Conservation (phyloP, 2,888 invertebrate genomes). For the Trilocha varians region DNA sequence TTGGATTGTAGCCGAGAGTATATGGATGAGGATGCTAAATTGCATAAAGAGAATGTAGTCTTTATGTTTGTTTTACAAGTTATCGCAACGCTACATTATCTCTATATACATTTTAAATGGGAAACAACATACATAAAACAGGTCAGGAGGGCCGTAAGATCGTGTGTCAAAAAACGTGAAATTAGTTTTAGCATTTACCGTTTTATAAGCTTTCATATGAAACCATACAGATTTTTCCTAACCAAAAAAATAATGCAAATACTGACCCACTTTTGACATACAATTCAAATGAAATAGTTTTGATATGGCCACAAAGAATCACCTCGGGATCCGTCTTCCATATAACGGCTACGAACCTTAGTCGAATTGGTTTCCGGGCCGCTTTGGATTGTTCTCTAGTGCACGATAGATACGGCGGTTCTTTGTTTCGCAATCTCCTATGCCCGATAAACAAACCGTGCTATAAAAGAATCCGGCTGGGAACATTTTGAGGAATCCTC, state of each 20-base stretch:
- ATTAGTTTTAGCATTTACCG: too few species aligned
- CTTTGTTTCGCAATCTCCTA: slow-evolving; percentile 39
- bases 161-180: too few species aligned
- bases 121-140: too few species aligned
- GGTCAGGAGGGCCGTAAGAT: too few species aligned
- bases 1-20: neutral
- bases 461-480: slow-evolving; percentile 32
- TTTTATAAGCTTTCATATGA: too few species aligned
- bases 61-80: too few species aligned
- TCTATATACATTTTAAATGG: too few species aligned
- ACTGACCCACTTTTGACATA: neutral
- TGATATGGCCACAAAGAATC: too few species aligned
- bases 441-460: slow-evolving; percentile 39
- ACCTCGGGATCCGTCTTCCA: neutral
- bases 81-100: too few species aligned
- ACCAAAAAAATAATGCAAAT: too few species aligned
- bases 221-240: too few species aligned
- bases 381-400: slow-evolving; percentile 29
- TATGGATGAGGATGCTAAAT: neutral
- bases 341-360: slow-evolving; percentile 13
- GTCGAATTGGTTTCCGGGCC: slow-evolving; percentile 33
- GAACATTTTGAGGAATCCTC: slow-evolving; percentile 15
- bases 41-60: neutral
- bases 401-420: slow-evolving; percentile 30
- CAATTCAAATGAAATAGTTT: too few species aligned